These are phyloP conservation scores for Euura lappo DNA, from an alignment of 1,140 invertebrate species.

Conservation along the genomic window DNA sequence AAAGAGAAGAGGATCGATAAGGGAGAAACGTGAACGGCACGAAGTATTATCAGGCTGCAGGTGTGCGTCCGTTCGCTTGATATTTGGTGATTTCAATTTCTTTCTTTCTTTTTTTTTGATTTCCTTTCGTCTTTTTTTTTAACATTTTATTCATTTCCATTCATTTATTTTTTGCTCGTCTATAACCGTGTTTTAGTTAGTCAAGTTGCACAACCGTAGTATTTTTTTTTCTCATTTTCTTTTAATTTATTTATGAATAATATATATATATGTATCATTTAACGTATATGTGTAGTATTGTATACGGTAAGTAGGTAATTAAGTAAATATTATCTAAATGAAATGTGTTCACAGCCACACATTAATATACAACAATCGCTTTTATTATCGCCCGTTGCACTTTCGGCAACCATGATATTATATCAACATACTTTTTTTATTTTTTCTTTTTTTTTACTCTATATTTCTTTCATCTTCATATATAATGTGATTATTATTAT, in stretches of 20 bases:
- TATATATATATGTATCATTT: constrained; percentile 1
- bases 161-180: constrained; percentile 9
- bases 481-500: background rate
- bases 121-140: background rate
- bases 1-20: too few relatives aligned
- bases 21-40: too few relatives aligned
- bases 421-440: too few relatives aligned
- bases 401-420: too few relatives aligned
- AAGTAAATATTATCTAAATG: constrained; percentile 45
- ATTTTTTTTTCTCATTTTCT: background rate
- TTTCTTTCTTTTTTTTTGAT: constrained; percentile 1
- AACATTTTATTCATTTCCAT: background rate
- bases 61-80: background rate
- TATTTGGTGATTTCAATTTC: constrained; percentile 13
- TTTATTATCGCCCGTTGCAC: too few relatives aligned
- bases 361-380: constrained; percentile 23
- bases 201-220: background rate
- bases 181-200: background rate
- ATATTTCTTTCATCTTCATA: too few relatives aligned
- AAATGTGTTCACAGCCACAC: constrained; percentile 61
- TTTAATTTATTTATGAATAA: background rate
- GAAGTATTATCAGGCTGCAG: too few relatives aligned
- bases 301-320: background rate
- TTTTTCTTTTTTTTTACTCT: too few relatives aligned
- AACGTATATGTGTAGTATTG: background rate